Evolutionary conservation across 1,140 invertebrate species (phyloP).

Genomic region (Pseudomyrmex dendroicus): DNA sequence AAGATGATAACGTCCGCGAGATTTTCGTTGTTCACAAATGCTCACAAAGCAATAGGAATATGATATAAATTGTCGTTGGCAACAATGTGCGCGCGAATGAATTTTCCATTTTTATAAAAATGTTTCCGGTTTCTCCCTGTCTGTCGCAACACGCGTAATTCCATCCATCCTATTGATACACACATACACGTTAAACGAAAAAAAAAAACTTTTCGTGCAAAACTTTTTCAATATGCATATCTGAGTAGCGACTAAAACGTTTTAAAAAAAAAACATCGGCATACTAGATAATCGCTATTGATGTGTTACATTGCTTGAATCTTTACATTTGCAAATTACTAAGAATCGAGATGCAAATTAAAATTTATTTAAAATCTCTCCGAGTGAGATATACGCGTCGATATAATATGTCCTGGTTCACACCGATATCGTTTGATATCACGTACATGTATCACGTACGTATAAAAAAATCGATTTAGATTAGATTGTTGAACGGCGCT

Average conservation of each 20-base stretch:
- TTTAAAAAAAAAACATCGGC: constrained; percentile 23
- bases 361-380: constrained; percentile 40
- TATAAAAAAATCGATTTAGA: too few relatives aligned
- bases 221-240: constrained; percentile 44
- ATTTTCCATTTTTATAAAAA: constrained; percentile 60
- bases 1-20: background rate
- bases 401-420: background rate
- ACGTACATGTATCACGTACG: too few relatives aligned
- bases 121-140: constrained; percentile 26
- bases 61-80: constrained; percentile 29
- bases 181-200: constrained; percentile 21
- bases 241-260: constrained; percentile 15
- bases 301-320: constrained; percentile 40
- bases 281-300: constrained; percentile 37
- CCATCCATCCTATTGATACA: constrained; percentile 37
- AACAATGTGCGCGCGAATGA: constrained; percentile 1
- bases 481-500: too few relatives aligned
- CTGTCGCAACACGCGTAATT: background rate
- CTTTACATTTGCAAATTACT: constrained; percentile 22
- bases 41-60: constrained; percentile 50
- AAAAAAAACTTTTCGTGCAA: background rate
- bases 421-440: too few relatives aligned
- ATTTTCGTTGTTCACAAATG: constrained; percentile 12
- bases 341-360: constrained; percentile 5
- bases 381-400: background rate